A percentile compares a stretch with the other conserved stretches of the same genome.
These are phyloP conservation scores for Proteles cristata DNA, from an alignment of 2,113 vertebrate species.

Conservation along the genomic window DNA sequence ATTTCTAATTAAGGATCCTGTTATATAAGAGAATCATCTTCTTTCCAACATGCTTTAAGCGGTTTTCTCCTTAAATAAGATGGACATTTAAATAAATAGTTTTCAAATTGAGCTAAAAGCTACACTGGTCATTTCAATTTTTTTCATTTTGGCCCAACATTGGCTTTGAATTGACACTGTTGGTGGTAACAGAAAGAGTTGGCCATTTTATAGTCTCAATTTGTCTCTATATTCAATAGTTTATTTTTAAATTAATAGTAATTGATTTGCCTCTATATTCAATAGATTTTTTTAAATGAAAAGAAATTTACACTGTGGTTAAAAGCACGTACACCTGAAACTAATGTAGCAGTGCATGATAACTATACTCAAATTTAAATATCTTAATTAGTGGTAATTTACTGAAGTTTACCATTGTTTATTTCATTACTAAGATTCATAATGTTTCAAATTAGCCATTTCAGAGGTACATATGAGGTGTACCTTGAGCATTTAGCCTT, in stretches of 20 bases:
- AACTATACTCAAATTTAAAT: background rate
- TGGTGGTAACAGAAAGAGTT: background rate
- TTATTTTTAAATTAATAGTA: background rate
- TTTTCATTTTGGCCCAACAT: background rate
- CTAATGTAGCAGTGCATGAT: background rate
- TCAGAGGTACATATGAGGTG: background rate
- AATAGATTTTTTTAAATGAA: background rate
- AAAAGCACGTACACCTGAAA: background rate
- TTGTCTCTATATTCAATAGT: background rate
- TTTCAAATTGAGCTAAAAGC: constrained; percentile 39
- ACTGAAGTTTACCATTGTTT: background rate
- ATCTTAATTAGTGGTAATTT: background rate
- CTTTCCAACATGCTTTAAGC: background rate
- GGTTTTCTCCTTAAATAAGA: background rate
- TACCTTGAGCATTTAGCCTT: background rate
- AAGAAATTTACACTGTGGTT: background rate
- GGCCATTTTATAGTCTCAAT: background rate
- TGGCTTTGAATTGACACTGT: background rate
- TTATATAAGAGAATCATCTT: background rate
- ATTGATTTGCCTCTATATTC: background rate
- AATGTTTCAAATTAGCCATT: background rate
- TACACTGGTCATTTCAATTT: background rate
- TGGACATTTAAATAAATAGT: background rate
- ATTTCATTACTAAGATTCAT: background rate
- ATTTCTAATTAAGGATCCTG: background rate